Percentiles rank a stretch among this genome's conserved stretches.
These are phyloP conservation scores for Rhopalosiphum padi DNA, from an alignment of 1,140 invertebrate species.

Conservation along the genomic window DNA sequence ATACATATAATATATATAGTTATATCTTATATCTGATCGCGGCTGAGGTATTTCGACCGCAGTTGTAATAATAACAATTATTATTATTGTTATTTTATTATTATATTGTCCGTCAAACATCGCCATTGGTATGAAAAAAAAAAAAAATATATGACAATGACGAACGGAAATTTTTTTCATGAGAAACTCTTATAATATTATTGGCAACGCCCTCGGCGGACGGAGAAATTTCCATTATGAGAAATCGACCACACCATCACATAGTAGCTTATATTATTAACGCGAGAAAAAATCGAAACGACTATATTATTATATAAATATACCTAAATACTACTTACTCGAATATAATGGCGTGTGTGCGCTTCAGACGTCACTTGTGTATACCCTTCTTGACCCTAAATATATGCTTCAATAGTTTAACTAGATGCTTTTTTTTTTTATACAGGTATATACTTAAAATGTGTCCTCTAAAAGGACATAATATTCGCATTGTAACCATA, in stretches of 20 bases:
- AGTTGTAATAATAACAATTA: background rate
- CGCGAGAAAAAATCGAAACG: conserved; percentile 2
- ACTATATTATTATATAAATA: conserved; percentile 19
- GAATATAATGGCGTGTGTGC: background rate
- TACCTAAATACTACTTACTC: background rate
- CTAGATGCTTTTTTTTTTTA: conserved; percentile 2
- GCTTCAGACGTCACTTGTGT: conserved; percentile 5
- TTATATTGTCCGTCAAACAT: background rate
- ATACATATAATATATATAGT: background rate
- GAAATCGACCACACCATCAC: conserved; percentile 4
- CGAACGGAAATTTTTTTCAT: background rate
- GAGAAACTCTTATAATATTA: conserved; percentile 10
- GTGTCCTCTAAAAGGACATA: background rate
- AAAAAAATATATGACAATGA: background rate
- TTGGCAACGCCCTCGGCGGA: background rate
- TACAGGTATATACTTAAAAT: background rate
- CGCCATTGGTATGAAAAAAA: background rate
- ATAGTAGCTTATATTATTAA: conserved; percentile 9
- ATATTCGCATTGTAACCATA: conserved; percentile 20
- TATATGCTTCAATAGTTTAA: background rate
- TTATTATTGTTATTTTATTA: background rate
- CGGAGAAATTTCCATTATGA: conserved; percentile 10
- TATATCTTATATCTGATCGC: background rate
- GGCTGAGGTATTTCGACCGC: background rate
- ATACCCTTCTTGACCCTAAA: conserved; percentile 27